Base-by-base conservation (phyloP, 2,113 vertebrate species). In the Butorides virescens region DNA sequence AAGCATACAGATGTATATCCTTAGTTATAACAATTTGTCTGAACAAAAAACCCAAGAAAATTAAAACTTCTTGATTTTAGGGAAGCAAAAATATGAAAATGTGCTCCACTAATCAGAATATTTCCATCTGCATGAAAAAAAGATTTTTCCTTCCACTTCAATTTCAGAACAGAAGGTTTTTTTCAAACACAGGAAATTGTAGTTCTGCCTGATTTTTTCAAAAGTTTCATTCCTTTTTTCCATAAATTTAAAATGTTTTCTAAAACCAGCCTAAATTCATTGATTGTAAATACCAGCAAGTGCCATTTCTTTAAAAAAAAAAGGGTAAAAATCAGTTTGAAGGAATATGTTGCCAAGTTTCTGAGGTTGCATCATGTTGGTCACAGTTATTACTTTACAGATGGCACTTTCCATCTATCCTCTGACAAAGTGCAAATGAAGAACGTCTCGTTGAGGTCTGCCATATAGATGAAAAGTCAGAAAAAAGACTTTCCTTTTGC, bases 361-460 rank as follows among this genome's bases (percentile, higher is more conserved):
- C 53, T 55, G 37, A 86, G 36, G 17, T 37, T 58, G 39, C 29
- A 70, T 70, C 65, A 36, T 3, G 3, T 80, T 86, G 74, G 79
- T 95, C 67, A 61, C 73, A 86, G 75, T 71, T 93, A 88, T 90
- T 93, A 56, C 81, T 49, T 61, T 92, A 80, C 86, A 95, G 89
- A 93, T 96, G 91, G 87, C 42, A 72, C 46, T 83, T 95, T 94
- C 46, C 68, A 49, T 94, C 83, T 68, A 83, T 89, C 46, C 44
- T 86, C 58, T 86, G 92, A 92, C 75, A 86, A 85, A 96, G 83
- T 79, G 86, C 34, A 92, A 91, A 91, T 44, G 62, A 67, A 82
- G 17, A 90, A 50, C 59, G 26, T 44, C 75, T 76, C 71, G 12
- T 92, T 93, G 76, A 72, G 56, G n/a, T 86, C 49, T 96, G 56